A percentile compares a stretch with the other conserved stretches of the same genome.
Evolutionary conservation across 2,113 vertebrate species (phyloP).

Genomic region (Rallus limicola): DNA sequence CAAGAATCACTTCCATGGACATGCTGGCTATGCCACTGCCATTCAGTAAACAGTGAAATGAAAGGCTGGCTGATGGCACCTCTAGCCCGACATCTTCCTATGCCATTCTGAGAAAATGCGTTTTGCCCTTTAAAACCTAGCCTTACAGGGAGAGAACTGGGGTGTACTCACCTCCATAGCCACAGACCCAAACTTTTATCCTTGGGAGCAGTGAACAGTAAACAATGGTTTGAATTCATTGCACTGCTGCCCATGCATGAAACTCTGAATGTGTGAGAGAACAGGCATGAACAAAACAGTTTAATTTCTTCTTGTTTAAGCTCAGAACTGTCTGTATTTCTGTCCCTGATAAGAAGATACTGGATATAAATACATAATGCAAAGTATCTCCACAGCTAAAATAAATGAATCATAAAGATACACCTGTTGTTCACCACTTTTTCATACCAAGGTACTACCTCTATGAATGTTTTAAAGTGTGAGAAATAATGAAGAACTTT

Average conservation of each 20-base stretch:
- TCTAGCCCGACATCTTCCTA: neutral
- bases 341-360: neutral
- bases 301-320: conserved; percentile 11
- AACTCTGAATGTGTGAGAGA: neutral
- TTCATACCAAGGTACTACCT: neutral
- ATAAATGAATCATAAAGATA: conserved; percentile 16
- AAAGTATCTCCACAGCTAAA: conserved; percentile 6
- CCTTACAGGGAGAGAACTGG: neutral
- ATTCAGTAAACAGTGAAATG: neutral
- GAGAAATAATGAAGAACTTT: neutral
- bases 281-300: neutral
- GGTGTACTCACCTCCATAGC: neutral
- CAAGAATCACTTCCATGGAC: neutral
- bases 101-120: neutral
- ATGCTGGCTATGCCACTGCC: neutral
- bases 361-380: neutral
- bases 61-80: neutral
- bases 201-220: neutral
- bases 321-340: neutral
- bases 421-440: neutral
- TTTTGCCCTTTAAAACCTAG: neutral
- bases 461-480: neutral
- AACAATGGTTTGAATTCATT: neutral
- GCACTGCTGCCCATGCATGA: neutral
- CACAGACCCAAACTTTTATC: neutral